Conservation (phyloP, 2,113 vertebrate species). For the Poecilia latipinna region DNA sequence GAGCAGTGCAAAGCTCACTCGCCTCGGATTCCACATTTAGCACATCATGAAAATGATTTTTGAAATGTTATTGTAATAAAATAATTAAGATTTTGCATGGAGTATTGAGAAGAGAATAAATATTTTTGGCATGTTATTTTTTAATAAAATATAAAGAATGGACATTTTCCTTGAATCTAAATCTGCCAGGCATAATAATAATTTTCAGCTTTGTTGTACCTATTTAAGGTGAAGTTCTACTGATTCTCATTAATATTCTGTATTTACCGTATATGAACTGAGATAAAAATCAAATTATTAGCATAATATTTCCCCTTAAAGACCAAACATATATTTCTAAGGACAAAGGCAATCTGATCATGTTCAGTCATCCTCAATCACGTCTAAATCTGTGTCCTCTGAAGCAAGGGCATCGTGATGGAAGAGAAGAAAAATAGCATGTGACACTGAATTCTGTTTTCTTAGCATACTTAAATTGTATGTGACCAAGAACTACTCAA, state of each 20-base stretch:
- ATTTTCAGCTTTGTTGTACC: too few species aligned
- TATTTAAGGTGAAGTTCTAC: background rate
- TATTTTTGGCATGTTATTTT: too few species aligned
- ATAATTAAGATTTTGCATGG: too few species aligned
- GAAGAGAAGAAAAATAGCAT: conserved; percentile 52
- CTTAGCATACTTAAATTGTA: conserved; percentile 32
- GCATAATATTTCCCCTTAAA: conserved; percentile 5
- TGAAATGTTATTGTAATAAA: too few species aligned
- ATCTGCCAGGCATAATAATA: too few species aligned
- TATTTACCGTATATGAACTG: background rate
- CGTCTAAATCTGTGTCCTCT: conserved; percentile 52
- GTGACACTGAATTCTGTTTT: conserved; percentile 57
- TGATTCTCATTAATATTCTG: background rate
- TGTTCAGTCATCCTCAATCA: conserved; percentile 50
- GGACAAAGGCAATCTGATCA: conserved; percentile 36
- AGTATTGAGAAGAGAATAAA: too few species aligned
- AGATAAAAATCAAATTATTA: conserved; percentile 3
- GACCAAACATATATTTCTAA: conserved; percentile 19
- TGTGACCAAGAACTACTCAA: conserved; percentile 18
- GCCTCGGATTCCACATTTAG: too few species aligned
- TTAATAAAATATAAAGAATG: too few species aligned
- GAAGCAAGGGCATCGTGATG: conserved; percentile 44
- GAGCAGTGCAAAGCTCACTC: too few species aligned
- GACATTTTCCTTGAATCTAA: too few species aligned
- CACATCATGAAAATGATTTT: too few species aligned